Evolutionary conservation across 1,140 invertebrate species (phyloP), one percentile per base, ranked within the genome.

Genomic region (Zaprionus inermis): DNA sequence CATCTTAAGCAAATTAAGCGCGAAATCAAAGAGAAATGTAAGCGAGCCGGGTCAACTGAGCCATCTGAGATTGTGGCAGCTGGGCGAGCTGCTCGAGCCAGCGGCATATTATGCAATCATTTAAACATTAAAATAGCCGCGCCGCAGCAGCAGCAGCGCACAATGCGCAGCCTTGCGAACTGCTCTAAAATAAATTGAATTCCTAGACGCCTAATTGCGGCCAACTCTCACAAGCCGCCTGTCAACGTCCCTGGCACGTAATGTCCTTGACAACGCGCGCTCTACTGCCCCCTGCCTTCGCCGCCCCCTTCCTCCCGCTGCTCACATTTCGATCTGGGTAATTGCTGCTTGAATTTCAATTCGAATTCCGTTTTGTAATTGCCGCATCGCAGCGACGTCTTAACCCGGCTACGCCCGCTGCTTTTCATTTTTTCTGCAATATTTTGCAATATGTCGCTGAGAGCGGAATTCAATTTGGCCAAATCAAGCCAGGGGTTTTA

Each of bases 271-370:
- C 49, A 59, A 60, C 34, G 63, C n/a, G n/a, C n/a, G n/a, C n/a
- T n/a, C n/a, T n/a, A n/a, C n/a, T n/a, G n/a, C n/a, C n/a, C n/a
- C n/a, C n/a, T n/a, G n/a, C n/a, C n/a, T n/a, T n/a, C n/a, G n/a
- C n/a, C n/a, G n/a, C 5, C 28, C 44, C 44, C 9, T 20, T 18
- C 18, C 44, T 11, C 10, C 20, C 10, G 7, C 44, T 6, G 16
- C 41, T 18, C 16, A 18, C 54, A 73, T 78, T 79, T 77, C 70
- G 69, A 70, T 72, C 69, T 67, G 67, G 84, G 83, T 89, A 89
- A 89, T 89, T 89, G 84, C 84, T 89, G 80, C 84, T 89, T 89
- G 80, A 89, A 89, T 89, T 89, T 89, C 80, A 89, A 89, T 89
- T 84, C 85, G 78, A 77, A 79, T 68, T 80, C 63, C 52, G 36